Evolutionary conservation across 2,797 vertebrate genomes (phyloP), one percentile per base, ranked within the genome.

Genomic region (Cryptoprocta ferox): DNA sequence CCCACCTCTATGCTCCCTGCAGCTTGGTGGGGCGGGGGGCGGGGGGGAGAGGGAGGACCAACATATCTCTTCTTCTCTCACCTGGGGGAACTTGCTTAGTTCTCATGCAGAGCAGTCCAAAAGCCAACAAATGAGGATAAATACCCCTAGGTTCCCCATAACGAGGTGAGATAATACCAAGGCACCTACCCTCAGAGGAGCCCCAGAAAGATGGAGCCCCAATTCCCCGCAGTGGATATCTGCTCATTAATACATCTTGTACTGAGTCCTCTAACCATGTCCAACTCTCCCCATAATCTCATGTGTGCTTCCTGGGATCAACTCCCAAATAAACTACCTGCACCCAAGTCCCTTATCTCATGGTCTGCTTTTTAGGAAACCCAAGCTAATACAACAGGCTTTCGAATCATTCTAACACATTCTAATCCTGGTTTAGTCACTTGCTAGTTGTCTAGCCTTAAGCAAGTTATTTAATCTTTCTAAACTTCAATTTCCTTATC

Each of bases 401-500:
- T 82, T 91, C 26, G 56, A 80, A 91, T 96, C 35, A 95, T 78
- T 78, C 76, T 78, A 56, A 81, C 56, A 86, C 37, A 92, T 90
- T 84, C 18, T 94, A 65, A 91, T 89, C 48, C 42, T 68, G 30
- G 13, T 28, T 97, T 84, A 97, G 85, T 94, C 30, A 39, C 30
- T 75, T 59, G 9, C 42, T 76, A 78, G 59, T 56, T 86, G 8
- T 53, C 82, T 89, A 24, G 42, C 73, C 76, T 92, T 94, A 84
- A 88, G 35, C 18, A 95, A 94, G 39, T 79, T 93, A 45, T 53
- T 82, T 76, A 88, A 88, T 78, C 68, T 28, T 76, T 94, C 48
- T 81, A 84, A 95, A 87, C 26, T 89, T 96, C 53, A 91, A 75
- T 89, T 70, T 76, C 75, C 79, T 95, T 86, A 73, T 96, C 70